These are phyloP conservation scores for Epinotia bilunana DNA, from an alignment of 2,888 invertebrate species.

Conservation along the genomic window DNA sequence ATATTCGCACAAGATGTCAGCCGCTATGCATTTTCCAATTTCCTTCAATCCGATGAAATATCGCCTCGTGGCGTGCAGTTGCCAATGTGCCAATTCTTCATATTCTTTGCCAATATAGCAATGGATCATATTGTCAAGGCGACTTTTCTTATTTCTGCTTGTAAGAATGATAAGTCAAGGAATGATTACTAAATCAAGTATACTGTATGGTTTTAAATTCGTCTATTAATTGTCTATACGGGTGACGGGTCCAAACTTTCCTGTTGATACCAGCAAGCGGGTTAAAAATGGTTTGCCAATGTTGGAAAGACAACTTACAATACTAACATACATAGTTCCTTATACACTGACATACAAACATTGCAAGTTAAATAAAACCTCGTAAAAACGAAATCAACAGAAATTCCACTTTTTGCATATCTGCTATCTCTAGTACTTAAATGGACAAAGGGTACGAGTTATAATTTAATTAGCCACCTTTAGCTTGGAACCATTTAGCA, in stretches of 20 bases:
- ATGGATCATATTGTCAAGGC: conserved; percentile 28
- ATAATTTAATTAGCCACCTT: conserved; percentile 8
- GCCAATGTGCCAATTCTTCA: conserved; percentile 34
- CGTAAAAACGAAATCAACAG: no score
- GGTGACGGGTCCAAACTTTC: no score
- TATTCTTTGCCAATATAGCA: conserved; percentile 26
- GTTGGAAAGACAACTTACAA: no score
- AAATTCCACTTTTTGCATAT: neutral
- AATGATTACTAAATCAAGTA: no score
- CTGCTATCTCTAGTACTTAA: neutral
- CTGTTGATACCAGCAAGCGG: no score
- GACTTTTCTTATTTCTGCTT: neutral
- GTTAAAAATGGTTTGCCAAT: neutral
- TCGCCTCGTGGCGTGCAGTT: conserved; percentile 25
- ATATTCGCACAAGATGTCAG: conserved; percentile 32
- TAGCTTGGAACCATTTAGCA: neutral
- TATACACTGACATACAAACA: no score
- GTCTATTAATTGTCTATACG: neutral
- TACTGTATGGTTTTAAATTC: neutral
- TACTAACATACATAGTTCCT: no score
- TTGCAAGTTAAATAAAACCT: no score
- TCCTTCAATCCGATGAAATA: conserved; percentile 40
- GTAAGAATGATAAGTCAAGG: neutral
- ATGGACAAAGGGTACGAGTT: neutral
- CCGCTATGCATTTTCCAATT: conserved; percentile 43